A percentile compares a stretch with the other conserved stretches of the same genome.
Conservation (phyloP, 2,113 vertebrate species). For the Hydrolagus affinis region DNA sequence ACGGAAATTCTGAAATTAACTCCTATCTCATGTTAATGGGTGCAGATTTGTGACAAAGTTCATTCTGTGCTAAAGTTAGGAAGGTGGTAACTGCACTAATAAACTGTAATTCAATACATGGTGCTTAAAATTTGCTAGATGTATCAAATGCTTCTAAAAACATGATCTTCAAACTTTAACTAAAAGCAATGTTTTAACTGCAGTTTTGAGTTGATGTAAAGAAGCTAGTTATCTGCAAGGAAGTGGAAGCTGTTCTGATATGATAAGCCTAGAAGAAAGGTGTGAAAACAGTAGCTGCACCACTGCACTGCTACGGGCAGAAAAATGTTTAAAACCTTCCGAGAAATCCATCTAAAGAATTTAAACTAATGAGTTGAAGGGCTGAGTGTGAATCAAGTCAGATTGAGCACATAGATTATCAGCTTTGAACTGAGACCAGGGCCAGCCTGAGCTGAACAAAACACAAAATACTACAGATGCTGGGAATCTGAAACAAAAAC, state of each 20-base stretch:
- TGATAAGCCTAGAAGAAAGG: constrained; percentile 35
- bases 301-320: constrained; percentile 10
- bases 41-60: no score
- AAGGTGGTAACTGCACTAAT: no score
- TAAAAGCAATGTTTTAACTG: no score
- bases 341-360: constrained; percentile 35
- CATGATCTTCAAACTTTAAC: no score
- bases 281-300: constrained; percentile 40
- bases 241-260: constrained; percentile 45
- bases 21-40: no score
- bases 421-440: neutral
- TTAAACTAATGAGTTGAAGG: neutral
- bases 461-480: no score
- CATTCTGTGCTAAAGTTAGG: no score
- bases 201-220: neutral
- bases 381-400: neutral
- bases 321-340: constrained; percentile 29
- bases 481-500: no score
- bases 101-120: no score
- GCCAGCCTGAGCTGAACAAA: neutral
- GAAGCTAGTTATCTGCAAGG: constrained; percentile 44
- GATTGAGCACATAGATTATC: neutral
- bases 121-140: no score
- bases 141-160: no score
- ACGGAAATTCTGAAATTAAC: no score